These are phyloP conservation scores for Gallinago solitaria DNA, from an alignment of 2,797 vertebrate species.

Conservation along the genomic window DNA sequence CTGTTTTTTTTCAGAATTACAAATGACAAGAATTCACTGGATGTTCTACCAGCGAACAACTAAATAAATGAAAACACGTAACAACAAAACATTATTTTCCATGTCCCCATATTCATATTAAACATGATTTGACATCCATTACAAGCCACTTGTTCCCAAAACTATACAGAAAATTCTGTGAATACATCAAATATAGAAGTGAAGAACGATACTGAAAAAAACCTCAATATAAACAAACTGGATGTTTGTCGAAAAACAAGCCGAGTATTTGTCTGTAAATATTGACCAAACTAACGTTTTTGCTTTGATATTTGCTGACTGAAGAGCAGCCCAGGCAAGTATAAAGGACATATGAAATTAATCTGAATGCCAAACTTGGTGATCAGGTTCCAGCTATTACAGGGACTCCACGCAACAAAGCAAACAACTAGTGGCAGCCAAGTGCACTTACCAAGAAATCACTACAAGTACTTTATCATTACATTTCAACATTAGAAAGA, in stretches of 20 bases:
- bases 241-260: constrained; percentile 52
- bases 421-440: constrained; percentile 5
- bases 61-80: neutral
- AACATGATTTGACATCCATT: constrained; percentile 1
- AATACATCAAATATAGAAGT: constrained; percentile 3
- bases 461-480: neutral
- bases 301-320: constrained; percentile 16
- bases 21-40: neutral
- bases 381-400: neutral
- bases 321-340: constrained; percentile 21
- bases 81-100: neutral
- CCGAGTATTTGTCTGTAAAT: constrained; percentile 53
- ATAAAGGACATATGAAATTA: constrained; percentile 28
- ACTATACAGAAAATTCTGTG: constrained; percentile 6
- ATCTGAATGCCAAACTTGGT: neutral
- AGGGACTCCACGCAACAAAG: neutral
- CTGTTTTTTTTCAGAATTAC: neutral
- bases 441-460: neutral
- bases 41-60: neutral
- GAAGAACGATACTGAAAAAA: constrained; percentile 8
- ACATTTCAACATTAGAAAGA: neutral
- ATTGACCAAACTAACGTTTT: constrained; percentile 48
- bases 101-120: neutral
- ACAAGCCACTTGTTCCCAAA: constrained; percentile 2
- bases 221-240: neutral